Evolutionary conservation across 2,888 invertebrate species (phyloP).

Genomic region (Tanypteryx hageni): DNA sequence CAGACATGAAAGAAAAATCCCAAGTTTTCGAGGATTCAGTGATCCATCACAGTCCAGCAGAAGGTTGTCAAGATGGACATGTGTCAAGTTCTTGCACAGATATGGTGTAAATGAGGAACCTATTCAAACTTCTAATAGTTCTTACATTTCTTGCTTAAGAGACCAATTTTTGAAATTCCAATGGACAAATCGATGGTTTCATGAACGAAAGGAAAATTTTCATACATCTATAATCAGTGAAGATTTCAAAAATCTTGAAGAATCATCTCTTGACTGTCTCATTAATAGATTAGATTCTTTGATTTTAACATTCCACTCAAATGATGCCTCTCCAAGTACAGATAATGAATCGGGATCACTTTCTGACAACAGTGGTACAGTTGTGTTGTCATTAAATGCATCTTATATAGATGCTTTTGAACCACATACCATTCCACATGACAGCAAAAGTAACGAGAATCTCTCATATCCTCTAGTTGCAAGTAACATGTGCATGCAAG

Average conservation of each 20-base stretch:
- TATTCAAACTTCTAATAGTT: no score
- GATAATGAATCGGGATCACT: background rate
- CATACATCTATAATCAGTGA: background rate
- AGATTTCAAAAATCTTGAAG: background rate
- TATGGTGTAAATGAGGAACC: no score
- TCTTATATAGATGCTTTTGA: no score
- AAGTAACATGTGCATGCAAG: no score
- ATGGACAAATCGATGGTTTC: background rate
- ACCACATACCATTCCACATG: no score
- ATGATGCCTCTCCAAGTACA: background rate
- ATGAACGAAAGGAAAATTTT: background rate
- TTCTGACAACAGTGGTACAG: background rate
- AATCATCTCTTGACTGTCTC: background rate
- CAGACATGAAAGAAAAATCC: no score
- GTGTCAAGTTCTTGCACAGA: no score
- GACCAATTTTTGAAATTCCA: background rate
- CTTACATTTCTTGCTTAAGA: background rate
- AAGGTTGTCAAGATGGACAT: no score
- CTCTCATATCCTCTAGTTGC: no score
- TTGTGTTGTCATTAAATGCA: background rate
- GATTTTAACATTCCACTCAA: background rate
- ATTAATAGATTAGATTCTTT: background rate
- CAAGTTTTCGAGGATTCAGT: no score
- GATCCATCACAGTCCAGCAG: no score
- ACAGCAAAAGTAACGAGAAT: no score